Conservation (phyloP, 2,113 vertebrate genomes). For the Cyanoramphus novaezelandiae region DNA sequence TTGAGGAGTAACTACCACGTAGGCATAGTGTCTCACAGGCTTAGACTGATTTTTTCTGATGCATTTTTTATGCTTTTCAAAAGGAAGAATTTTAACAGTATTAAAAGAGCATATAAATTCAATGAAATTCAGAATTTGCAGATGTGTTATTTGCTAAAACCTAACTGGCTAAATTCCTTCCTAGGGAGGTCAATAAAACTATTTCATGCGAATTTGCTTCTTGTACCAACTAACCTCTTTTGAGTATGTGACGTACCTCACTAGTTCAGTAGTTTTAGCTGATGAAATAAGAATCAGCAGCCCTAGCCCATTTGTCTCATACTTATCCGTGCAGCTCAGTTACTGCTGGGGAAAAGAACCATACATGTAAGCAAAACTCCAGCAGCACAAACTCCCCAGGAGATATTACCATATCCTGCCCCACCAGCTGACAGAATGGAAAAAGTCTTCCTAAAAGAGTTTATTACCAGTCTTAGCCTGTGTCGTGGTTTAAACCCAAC, state of each 20-base stretch:
- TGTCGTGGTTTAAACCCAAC: no score
- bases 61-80: neutral
- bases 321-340: neutral
- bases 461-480: neutral
- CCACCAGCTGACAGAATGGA: neutral
- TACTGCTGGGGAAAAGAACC: neutral
- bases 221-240: neutral
- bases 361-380: neutral
- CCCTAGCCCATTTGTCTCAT: neutral
- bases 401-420: accelerated
- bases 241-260: neutral
- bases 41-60: neutral
- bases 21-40: neutral
- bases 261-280: neutral
- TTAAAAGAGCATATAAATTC: neutral
- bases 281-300: neutral
- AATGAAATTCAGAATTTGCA: neutral
- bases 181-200: neutral
- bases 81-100: neutral
- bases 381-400: neutral
- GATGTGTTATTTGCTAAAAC: neutral
- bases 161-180: neutral
- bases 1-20: neutral
- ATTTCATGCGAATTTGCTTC: neutral
- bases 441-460: neutral